Base-by-base conservation (phyloP, 2,113 vertebrate species). In the Eonycteris spelaea region DNA sequence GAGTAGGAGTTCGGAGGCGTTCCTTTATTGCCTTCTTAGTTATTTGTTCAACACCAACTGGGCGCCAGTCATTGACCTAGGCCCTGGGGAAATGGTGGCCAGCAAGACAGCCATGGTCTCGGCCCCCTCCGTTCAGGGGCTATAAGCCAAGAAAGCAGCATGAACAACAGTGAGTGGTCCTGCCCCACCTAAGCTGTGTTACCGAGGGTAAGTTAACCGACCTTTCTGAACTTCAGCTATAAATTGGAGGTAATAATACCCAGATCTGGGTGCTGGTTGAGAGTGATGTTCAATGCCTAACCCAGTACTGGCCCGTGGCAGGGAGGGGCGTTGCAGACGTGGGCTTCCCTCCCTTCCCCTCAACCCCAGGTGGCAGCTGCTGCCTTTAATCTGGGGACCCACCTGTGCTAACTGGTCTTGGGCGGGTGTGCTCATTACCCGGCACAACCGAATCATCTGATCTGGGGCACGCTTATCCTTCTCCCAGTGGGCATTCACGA, bases 231-330 rank as follows among this genome's bases (percentile, higher is more conserved):
- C 96, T 70, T 65, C 13, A 67, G 5, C 63, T 65, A 6, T 88
- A 65, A 30, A 35, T 8, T 18, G 61, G 43, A 86, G 74, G n/a
- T 33, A n/a, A 12, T 43, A 30, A 53, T 24, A 7, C 51, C 26
- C 63, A 45, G 18, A 33, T 33, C 61, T 40, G 53, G 22, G 68
- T 43, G 73, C 79, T 18, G 10, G 48, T 22, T 28, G 22, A 68
- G 65, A 30, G 1, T 51, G 22, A 3, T 59, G n/a, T 19, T 38
- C n/a, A 16, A 30, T 7, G 21, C 3, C 35, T 40, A 15, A 33
- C 15, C 38, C 68, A n/a, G 48, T 0, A 0, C n/a, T 7, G 2
- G 57, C 15, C 45, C 6, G 0, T 48, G 26, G 16, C 82, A 9
- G n/a, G 38, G 28, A 53, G 45, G 22, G 6, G 1, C 26, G 15